Base-by-base conservation (phyloP, 2,888 invertebrate genomes). In the Agonopterix heracliana region DNA sequence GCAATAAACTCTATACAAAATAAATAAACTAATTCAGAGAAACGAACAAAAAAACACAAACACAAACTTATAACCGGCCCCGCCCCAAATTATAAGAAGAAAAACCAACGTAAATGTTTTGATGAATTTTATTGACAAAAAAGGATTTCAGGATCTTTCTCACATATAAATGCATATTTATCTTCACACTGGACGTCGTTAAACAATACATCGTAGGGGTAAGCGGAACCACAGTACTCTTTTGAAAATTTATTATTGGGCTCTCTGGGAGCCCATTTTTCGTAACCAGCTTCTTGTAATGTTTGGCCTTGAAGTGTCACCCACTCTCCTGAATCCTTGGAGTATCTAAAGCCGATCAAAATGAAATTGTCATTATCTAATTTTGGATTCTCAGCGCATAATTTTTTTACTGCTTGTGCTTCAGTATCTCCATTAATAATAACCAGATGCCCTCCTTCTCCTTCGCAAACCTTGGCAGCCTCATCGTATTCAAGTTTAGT, bases 221-320 rank as follows among this genome's bases (percentile, higher is more conserved):
- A 65, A 5, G 77, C 55, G 0, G 60, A 56, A 0, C 71, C 71
- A 43, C 74, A 78, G 49, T 9, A 68, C 51, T 76, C 67, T 0
- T 66, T 68, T 0, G 60, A 41, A 52, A n/a, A n/a, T n/a, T n/a
- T n/a, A n/a, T 73, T 69, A 46, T 72, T 66, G 0, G 77, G 75
- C 44, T 75, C 68, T 0, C 63, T 66, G 0, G n/a, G 44, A 0
- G 41, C 41, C n/a, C 10, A 41, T 9, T 41, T 41, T 5, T 5
- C 41, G n/a, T 41, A 41, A 12, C 41, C 41, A 9, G 41, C 41
- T 9, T 41, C 41, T 41, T 41, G 13, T n/a, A 41, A 0, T 9
- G 41, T 41, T 41, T 41, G 8, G 9, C 12, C 41, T 41, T n/a
- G 11, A 9, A 41, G 7, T n/a, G 38, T 38, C n/a, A 38, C 7